Evolutionary conservation across 2,113 vertebrate genomes (phyloP).

Genomic region (Uria aalge): DNA sequence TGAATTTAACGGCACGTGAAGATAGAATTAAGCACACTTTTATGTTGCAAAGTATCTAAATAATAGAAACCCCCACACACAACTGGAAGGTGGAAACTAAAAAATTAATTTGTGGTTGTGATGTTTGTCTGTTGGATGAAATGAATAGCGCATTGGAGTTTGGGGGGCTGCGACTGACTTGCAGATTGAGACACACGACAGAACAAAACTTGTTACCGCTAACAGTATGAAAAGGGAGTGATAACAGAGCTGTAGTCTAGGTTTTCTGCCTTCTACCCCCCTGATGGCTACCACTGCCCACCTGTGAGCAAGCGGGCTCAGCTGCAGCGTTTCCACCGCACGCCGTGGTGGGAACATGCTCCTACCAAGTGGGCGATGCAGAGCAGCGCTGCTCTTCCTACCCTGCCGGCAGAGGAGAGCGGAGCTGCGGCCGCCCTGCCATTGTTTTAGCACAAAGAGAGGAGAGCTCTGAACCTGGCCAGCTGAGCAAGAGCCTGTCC

Average conservation of each 20-base stretch:
- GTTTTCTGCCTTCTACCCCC: not conserved
- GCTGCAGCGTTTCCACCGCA: not conserved
- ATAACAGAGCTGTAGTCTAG: not conserved
- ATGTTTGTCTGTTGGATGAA: not conserved
- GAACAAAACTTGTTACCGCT: not conserved
- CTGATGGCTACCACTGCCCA: not conserved
- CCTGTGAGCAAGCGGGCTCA: not conserved
- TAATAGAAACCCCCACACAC: not conserved
- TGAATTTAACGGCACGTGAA: not conserved
- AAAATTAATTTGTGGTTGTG: not conserved
- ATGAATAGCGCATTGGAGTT: not conserved
- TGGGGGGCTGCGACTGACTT: not conserved
- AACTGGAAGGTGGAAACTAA: not conserved
- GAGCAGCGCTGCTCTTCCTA: not conserved
- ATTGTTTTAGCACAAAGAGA: constrained; percentile 47
- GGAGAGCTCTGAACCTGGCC: constrained; percentile 36
- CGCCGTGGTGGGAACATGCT: not conserved
- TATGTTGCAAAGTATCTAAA: not conserved
- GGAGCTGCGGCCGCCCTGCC: not conserved
- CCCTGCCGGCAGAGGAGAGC: not conserved
- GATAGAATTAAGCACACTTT: not conserved
- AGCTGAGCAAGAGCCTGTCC: constrained; percentile 27
- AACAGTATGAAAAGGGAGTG: not conserved
- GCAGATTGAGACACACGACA: not conserved
- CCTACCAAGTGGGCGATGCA: not conserved